Percentiles rank a stretch among this genome's conserved stretches.
Conservation (phyloP, 2,888 invertebrate genomes). For the Pediacus dermestoides region DNA sequence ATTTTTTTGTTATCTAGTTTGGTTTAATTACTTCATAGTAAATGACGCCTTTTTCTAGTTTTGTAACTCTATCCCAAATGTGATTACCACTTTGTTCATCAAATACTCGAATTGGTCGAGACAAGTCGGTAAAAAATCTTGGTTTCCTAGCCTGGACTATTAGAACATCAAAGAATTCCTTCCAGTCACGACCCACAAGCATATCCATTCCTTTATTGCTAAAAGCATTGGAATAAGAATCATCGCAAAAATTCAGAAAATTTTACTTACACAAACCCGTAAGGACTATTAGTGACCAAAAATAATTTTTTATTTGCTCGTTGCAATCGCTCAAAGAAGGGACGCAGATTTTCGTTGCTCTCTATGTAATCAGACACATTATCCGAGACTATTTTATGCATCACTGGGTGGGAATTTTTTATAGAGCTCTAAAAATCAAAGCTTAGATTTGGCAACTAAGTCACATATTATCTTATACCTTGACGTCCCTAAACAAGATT, state of each 20-base stretch:
- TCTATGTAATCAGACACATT: constrained; percentile 79
- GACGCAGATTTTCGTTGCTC: constrained; percentile 66
- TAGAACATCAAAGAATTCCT: constrained; percentile 87
- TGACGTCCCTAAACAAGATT: constrained; percentile 90
- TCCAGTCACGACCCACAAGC: constrained; percentile 85
- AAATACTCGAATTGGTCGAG: constrained; percentile 85
- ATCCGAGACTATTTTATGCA: constrained; percentile 84
- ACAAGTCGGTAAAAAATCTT: constrained; percentile 89
- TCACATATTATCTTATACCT: constrained; percentile 55
- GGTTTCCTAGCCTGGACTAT: constrained; percentile 96
- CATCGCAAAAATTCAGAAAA: constrained; percentile 13
- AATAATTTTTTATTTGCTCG: constrained; percentile 82
- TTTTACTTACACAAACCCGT: constrained; percentile 66
- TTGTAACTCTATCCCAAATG: constrained; percentile 87
- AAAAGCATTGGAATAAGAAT: constrained; percentile 18
- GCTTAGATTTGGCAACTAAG: constrained; percentile 3
- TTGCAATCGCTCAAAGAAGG: constrained; percentile 72
- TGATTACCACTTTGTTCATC: constrained; percentile 77
- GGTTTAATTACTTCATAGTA: constrained; percentile 75
- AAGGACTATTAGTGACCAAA: constrained; percentile 95
- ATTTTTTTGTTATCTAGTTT: neutral
- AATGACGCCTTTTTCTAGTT: constrained; percentile 81
- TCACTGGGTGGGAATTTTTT: constrained; percentile 80
- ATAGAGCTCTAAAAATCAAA: constrained; percentile 69
- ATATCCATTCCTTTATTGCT: constrained; percentile 91